phyloP scores from a whole-genome alignment of 2,888 invertebrate genomes.

The Epistrophella euchroma region DNA sequence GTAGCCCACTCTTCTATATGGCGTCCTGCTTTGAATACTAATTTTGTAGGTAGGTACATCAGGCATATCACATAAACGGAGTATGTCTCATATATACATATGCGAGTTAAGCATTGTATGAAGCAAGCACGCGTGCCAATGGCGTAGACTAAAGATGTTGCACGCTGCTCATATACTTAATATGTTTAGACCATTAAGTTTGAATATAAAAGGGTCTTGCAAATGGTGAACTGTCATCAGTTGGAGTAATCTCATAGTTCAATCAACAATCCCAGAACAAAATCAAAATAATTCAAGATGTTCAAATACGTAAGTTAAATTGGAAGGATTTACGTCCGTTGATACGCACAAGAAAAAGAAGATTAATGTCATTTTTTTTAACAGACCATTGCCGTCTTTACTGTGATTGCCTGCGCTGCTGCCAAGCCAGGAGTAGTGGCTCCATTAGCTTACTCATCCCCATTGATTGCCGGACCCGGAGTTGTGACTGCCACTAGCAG shows the following conservation, averaged over 20 bases:
- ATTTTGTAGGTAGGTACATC: slow-evolving; percentile 18
- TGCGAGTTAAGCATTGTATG: slow-evolving; percentile 1
- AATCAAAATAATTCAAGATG: slow-evolving; percentile 57
- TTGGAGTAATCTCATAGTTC: slow-evolving; percentile 57
- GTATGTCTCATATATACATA: background rate
- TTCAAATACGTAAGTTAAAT: slow-evolving; percentile 70
- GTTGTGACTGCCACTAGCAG: slow-evolving; percentile 70
- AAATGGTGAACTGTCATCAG: slow-evolving; percentile 51
- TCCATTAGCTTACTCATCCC: slow-evolving; percentile 77
- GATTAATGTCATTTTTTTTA: slow-evolving; percentile 19
- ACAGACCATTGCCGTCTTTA: slow-evolving; percentile 57
- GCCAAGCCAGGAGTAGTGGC: slow-evolving; percentile 65
- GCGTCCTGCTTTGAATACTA: slow-evolving; percentile 60
- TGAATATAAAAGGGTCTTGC: slow-evolving; percentile 60
- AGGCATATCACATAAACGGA: background rate
- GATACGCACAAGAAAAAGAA: too few species aligned
- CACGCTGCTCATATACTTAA: background rate
- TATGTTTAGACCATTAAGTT: slow-evolving; percentile 53
- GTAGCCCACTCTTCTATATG: slow-evolving; percentile 33
- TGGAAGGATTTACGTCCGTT: background rate
- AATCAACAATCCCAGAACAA: slow-evolving; percentile 46
- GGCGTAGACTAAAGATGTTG: slow-evolving; percentile 15
- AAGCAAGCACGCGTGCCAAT: slow-evolving; percentile 61
- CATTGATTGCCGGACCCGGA: slow-evolving; percentile 67
- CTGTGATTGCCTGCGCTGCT: slow-evolving; percentile 58